Base-by-base conservation (phyloP, 2,113 vertebrate genomes). In the Ceratotherium simum region DNA sequence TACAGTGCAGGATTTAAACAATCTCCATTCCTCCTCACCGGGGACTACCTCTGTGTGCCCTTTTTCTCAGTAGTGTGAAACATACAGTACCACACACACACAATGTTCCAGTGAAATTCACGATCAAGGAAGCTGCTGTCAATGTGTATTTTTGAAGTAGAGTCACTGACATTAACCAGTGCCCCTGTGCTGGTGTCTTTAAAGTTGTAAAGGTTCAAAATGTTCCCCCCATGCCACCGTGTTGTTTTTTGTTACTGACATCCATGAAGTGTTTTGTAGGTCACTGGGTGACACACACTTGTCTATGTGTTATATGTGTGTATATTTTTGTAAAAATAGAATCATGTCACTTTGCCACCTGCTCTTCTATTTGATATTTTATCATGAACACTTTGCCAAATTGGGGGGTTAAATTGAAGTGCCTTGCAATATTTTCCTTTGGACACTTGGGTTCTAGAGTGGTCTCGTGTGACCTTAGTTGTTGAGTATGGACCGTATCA, bases 351-450 rank as follows among this genome's bases (percentile, higher is more conserved):
- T 83, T 96, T 21, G 31, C 48, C 39, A 29, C 36, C n/a, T 51
- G 64, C 36, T 42, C 48, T 92, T 27, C 62, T 90, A 23, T 39
- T 83, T 65, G 46, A 18, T 54, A 27, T 54, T 62, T 20, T 46
- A 20, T 46, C 9, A 2, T 14, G 25, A 69, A n/a, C 12, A 25
- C 36, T 39, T 56, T 46, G 20, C 83, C 33, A 12, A 58, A 6
- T 99, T 96, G 99, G 99, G 72, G 99, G 99, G 98, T 99, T 99
- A 96, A 62, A 39, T 48, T 82, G 39, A 75, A n/a, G 51, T 33
- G 5, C 42, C 60, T 85, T 54, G n/a, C 56, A 85, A 31, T 46
- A 9, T 7, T 46, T 72, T 31, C 31, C 51, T 54, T 36, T 60
- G 39, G 76, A 36, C 13, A 1, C 58, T 21, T 25, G 62, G 20